Base-by-base conservation (phyloP, 2,797 vertebrate species). In the Enteromius paludinosus region DNA sequence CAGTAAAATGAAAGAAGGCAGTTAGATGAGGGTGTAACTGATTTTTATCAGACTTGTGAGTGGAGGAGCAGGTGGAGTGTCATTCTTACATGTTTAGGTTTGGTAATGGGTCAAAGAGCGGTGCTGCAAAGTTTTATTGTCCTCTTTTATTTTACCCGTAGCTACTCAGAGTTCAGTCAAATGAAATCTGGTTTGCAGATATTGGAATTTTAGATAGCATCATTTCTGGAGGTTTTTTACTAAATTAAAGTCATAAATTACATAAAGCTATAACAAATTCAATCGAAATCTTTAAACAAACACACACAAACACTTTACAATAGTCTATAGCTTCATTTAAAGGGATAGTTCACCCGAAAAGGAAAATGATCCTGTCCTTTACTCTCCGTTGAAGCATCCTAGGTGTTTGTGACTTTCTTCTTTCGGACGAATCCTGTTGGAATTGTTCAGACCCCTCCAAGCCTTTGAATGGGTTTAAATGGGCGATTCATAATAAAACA, bases 21-120 rank as follows among this genome's bases (percentile, higher is more conserved):
- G 70, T 72, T 65, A 30, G 62, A 79, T 71, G 47, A 64, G 65
- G 49, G 68, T 54, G 20, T 25, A 70, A 49, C 20, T 64, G 77
- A 70, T 61, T 52, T 38, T 20, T 66, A 74, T 83, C 79, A 83
- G 59, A 49, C 43, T 35, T 49, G 28, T 76, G 15, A 79, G 76
- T 82, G 75, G 87, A 72, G 45, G 11, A 84, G 85, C 86, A 82
- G 85, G 85, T 86, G 82, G 43, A 75, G 64, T 76, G 11, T 85
- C 86, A 88, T 87, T 88, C 83, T 83, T 80, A 28, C n/a, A 33
- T 78, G 47, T 83, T 61, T 73, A n/a, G 11, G 12, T 11, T 2
- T 45, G 45, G 11, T 68, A n/a, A 20, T 56, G 35, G 38, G 14
- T 45, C 47, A 68, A 47, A 52, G 30, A 82, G 9, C 20, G 49